Base-by-base conservation (phyloP, 2,888 invertebrate species). In the Bursaphelenchus okinawaensis region DNA sequence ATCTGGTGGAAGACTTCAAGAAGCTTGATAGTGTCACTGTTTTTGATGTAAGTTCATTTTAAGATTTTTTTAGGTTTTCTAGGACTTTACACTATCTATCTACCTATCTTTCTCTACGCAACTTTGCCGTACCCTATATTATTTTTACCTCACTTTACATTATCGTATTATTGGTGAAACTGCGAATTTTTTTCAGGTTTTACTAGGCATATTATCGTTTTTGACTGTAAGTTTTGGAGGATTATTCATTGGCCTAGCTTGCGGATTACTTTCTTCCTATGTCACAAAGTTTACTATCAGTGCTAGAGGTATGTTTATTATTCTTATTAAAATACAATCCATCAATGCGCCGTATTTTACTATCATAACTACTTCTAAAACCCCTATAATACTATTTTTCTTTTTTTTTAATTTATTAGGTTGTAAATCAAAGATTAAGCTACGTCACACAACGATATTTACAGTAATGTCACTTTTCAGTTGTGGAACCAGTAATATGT, bases 401-500 rank as follows among this genome's bases (percentile, higher is more conserved):
- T 7, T 27, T 66, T 23, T 64, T 12, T 9, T 24, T 20, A 4
- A 51, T 52, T 65, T 20, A 63, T 22, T 16, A 52, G 50, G 22
- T 64, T 61, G 23, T 50, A 55, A 26, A 28, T 52, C 22, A 24
- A 51, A 29, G 40, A 12, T 40, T n/a, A n/a, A n/a, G n/a, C n/a
- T n/a, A n/a, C n/a, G n/a, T n/a, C n/a, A n/a, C n/a, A n/a, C n/a
- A n/a, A n/a, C n/a, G n/a, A n/a, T n/a, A n/a, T n/a, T n/a, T n/a
- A n/a, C n/a, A 16, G 16, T 61, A n/a, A 28, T 8, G n/a, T n/a
- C n/a, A n/a, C n/a, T 23, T 12, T 81, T 20, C 80, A 87, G 87
- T 87, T 52, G 85, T 86, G 8, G 87, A 87, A 71, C 87, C 87
- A 0, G 79, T 87, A 24, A 83, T 86, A 4, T 78, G 87, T 61